Conservation (phyloP, 2,888 invertebrate species). For the Polyploca ridens region DNA sequence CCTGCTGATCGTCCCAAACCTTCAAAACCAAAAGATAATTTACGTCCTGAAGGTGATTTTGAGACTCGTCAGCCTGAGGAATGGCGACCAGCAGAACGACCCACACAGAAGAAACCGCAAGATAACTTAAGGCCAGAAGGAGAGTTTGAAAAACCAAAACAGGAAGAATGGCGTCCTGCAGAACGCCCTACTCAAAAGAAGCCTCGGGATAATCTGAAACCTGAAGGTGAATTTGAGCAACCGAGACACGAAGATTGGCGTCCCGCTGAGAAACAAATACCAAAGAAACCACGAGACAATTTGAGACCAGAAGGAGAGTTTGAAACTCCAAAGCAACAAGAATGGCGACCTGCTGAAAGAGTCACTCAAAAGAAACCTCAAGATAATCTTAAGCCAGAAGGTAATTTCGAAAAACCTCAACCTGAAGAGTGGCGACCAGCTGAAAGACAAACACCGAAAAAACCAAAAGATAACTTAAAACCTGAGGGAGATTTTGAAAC, state of each 20-base stretch:
- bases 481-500: slow-evolving; percentile 82
- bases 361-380: slow-evolving; percentile 67
- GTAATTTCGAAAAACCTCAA: slow-evolving; percentile 65
- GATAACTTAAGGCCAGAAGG: slow-evolving; percentile 75
- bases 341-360: slow-evolving; percentile 73
- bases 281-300: slow-evolving; percentile 73
- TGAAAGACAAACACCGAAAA: slow-evolving; percentile 70
- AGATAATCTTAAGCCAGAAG: slow-evolving; percentile 73
- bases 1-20: slow-evolving; percentile 73
- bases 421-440: slow-evolving; percentile 53
- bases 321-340: slow-evolving; percentile 48
- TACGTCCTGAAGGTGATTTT: slow-evolving; percentile 84
- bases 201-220: slow-evolving; percentile 81
- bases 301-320: slow-evolving; percentile 80
- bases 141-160: slow-evolving; percentile 64
- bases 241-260: slow-evolving; percentile 56
- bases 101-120: slow-evolving; percentile 25
- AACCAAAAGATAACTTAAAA: slow-evolving; percentile 70
- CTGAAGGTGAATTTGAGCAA: slow-evolving; percentile 84
- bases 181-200: slow-evolving; percentile 54
- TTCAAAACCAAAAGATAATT: slow-evolving; percentile 80
- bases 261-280: slow-evolving; percentile 60
- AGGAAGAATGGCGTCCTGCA: slow-evolving; percentile 46
- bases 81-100: slow-evolving; percentile 53
- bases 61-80: slow-evolving; percentile 61